Base-by-base conservation (phyloP, 1,140 invertebrate genomes). In the Trichoplusia ni region DNA sequence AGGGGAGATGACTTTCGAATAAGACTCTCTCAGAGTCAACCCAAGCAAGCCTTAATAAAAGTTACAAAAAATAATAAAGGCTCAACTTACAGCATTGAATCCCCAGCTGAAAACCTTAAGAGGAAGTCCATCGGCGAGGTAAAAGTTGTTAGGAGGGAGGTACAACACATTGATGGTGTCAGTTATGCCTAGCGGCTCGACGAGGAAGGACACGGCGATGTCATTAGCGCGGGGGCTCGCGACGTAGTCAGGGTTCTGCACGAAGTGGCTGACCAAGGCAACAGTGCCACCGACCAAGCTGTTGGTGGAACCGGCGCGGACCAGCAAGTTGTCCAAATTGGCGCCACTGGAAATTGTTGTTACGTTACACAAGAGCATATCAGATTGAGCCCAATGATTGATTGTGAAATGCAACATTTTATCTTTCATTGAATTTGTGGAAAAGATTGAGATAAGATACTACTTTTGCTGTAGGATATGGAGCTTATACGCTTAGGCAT, bases 81-180 rank as follows among this genome's bases (percentile, higher is more conserved):
- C 19, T 18, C 6, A 2, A 74, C 82, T 75, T 44, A 86, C 84
- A 42, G 53, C 42, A 64, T 80, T 77, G 14, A 86, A 86, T 49
- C 84, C 84, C 82, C 82, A 84, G 63, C 84, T 79, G 8, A 79
- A 76, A 5, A 82, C 54, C 29, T 68, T 79, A 4, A 79, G 46
- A 4, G 49, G 2, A 1, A 63, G 56, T 8, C 74, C 75, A 21
- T 79, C 74, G 4, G 77, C 63, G 7, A 86, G 73, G 47, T 35
- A 61, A n/a, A 27, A 64, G 11, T 64, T 64, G 4, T 64, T 42
- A 0, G 79, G 73, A 4, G 84, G 84, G 2, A 86, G 62, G 53
- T 25, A 82, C 46, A 86, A 27, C 1, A 73, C 54, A 3, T 73
- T 66, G 11, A 84, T 66, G 9, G 40, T 64, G 35, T 54, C 47